A percentile compares a stretch with the other conserved stretches of the same genome.
phyloP scores from a whole-genome alignment of 2,888 invertebrate genomes.

The Agriopis marginaria region DNA sequence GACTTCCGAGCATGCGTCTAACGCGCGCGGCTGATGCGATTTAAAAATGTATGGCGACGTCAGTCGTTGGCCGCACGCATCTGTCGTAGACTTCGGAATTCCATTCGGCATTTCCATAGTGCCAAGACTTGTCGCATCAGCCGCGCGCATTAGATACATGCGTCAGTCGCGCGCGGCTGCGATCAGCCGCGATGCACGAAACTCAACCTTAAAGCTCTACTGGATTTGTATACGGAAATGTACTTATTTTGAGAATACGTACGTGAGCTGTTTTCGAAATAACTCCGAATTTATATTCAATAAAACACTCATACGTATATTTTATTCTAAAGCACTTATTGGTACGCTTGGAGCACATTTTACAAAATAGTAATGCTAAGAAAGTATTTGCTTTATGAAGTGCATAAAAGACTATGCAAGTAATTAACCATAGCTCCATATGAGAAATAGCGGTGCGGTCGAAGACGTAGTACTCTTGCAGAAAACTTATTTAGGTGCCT shows the following conservation, averaged over 20 bases:
- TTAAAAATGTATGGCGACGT: no score
- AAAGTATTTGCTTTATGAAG: neutral
- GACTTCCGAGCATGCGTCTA: no score
- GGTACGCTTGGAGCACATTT: neutral
- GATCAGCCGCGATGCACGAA: no score
- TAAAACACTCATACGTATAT: constrained; percentile 6
- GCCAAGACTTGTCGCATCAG: no score
- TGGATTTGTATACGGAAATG: neutral
- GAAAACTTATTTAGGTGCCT: constrained; percentile 11
- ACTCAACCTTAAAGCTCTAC: no score
- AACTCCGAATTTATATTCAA: constrained; percentile 29
- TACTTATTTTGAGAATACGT: constrained; percentile 33
- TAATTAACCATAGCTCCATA: neutral
- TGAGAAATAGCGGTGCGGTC: neutral
- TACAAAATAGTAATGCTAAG: neutral
- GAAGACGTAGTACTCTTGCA: neutral
- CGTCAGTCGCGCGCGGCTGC: no score
- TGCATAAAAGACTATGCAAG: neutral
- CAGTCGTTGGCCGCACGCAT: no score
- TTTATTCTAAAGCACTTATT: neutral
- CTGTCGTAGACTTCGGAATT: no score
- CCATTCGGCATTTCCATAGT: no score
- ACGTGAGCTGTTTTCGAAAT: constrained; percentile 37
- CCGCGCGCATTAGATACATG: neutral
- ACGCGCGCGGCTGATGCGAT: neutral